Percentiles rank a stretch among this genome's conserved stretches.
phyloP scores from a whole-genome alignment of 2,797 vertebrate species.

The Sorex maritimensis region DNA sequence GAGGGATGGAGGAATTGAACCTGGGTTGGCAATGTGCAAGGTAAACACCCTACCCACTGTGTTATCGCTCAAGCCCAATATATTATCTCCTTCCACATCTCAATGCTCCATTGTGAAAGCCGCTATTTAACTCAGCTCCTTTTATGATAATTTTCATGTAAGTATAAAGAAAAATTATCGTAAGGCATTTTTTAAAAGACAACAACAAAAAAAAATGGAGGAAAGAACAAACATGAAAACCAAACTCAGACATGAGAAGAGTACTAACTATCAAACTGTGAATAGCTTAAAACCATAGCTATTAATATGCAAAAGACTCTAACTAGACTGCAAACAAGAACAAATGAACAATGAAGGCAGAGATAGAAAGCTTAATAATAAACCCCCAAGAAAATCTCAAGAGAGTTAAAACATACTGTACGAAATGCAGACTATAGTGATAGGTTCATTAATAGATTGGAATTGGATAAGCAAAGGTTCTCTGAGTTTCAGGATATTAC shows the following conservation, averaged over 20 bases:
- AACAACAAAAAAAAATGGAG: neutral
- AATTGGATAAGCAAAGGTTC: neutral
- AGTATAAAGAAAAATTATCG: neutral
- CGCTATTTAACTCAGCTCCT: neutral
- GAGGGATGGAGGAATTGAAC: too few species aligned
- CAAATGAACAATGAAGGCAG: neutral
- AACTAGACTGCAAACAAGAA: neutral
- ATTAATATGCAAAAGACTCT: neutral
- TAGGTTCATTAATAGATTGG: neutral
- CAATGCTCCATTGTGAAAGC: neutral
- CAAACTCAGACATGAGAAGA: neutral
- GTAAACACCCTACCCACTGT: too few species aligned
- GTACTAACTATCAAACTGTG: neutral
- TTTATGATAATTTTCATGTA: neutral
- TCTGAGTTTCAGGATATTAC: neutral
- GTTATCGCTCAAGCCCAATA: too few species aligned
- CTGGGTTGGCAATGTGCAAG: too few species aligned
- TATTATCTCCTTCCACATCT: neutral
- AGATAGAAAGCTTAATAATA: neutral
- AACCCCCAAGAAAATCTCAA: too few species aligned
- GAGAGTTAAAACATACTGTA: neutral
- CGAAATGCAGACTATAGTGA: neutral
- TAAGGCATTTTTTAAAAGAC: neutral
- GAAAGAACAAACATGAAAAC: neutral
- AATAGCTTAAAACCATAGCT: neutral